A percentile compares a stretch with the other conserved stretches of the same genome.
Conservation (phyloP, 1,140 invertebrate species). For the Portunus trituberculatus region DNA sequence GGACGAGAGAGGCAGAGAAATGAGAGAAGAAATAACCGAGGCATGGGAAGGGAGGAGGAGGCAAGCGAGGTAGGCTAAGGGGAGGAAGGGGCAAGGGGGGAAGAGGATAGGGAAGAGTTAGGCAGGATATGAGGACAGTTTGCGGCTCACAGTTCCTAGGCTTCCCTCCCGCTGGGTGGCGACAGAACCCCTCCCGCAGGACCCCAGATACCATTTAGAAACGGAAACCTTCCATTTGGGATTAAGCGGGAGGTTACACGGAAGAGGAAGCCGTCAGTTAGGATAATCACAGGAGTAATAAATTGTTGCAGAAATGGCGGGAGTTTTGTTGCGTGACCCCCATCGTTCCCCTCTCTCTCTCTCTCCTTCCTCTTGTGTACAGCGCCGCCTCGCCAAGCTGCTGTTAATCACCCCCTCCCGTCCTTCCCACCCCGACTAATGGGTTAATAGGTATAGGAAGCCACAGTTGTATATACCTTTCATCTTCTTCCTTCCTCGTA, state of each 20-base stretch:
- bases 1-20: not conserved
- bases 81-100: not conserved
- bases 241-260: conserved; percentile 24
- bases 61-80: not conserved
- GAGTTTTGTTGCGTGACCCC: conserved; percentile 35
- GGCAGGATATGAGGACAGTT: too few species aligned
- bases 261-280: conserved; percentile 48
- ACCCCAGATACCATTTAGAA: conserved; percentile 31
- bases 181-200: too few species aligned
- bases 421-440: too few species aligned
- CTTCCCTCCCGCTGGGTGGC: too few species aligned
- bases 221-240: conserved; percentile 49
- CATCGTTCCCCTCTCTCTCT: not conserved
- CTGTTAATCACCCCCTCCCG: not conserved
- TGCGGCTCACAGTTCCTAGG: too few species aligned
- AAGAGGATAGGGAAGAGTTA: not conserved
- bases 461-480: too few species aligned
- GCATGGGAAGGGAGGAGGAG: not conserved
- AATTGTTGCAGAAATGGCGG: not conserved
- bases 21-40: not conserved
- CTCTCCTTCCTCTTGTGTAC: too few species aligned
- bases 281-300: conserved; percentile 38
- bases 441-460: too few species aligned
- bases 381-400: not conserved
- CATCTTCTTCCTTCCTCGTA: too few species aligned